phyloP scores from a whole-genome alignment of 1,140 invertebrate species.

The Drosophila nigromelanica region DNA sequence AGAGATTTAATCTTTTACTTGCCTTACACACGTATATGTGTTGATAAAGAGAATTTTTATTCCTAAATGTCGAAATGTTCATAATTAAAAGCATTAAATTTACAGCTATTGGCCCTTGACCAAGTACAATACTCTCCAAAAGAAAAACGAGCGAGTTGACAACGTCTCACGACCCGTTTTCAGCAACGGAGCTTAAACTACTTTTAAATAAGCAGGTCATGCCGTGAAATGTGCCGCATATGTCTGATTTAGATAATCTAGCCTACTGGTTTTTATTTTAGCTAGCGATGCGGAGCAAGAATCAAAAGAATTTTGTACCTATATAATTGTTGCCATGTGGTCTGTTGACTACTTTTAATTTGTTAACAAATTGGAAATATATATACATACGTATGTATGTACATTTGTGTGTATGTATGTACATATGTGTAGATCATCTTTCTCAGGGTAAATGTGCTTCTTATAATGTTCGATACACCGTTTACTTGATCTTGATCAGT shows the following conservation, averaged over 20 bases:
- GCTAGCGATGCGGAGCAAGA: background rate
- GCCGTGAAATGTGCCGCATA: slow-evolving; percentile 19
- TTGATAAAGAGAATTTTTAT: no score
- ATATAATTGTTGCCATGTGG: no score
- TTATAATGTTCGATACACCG: background rate
- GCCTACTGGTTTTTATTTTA: background rate
- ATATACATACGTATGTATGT: no score
- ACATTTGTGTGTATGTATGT: no score
- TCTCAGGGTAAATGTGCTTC: no score
- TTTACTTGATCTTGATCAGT: no score
- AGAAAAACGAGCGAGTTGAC: background rate
- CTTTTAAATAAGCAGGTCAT: slow-evolving; percentile 13
- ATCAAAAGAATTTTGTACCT: background rate
- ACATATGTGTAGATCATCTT: no score
- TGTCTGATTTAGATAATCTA: slow-evolving; percentile 8
- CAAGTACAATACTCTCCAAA: background rate
- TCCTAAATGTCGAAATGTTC: background rate
- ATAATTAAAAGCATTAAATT: background rate
- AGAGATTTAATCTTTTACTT: no score
- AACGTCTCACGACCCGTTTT: slow-evolving; percentile 14
- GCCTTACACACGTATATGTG: no score
- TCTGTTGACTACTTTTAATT: no score
- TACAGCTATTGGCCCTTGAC: background rate
- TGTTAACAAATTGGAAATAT: no score
- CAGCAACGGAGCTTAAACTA: slow-evolving; percentile 6